Evolutionary conservation across 2,797 vertebrate species (phyloP).

Genomic region (Masticophis lateralis): DNA sequence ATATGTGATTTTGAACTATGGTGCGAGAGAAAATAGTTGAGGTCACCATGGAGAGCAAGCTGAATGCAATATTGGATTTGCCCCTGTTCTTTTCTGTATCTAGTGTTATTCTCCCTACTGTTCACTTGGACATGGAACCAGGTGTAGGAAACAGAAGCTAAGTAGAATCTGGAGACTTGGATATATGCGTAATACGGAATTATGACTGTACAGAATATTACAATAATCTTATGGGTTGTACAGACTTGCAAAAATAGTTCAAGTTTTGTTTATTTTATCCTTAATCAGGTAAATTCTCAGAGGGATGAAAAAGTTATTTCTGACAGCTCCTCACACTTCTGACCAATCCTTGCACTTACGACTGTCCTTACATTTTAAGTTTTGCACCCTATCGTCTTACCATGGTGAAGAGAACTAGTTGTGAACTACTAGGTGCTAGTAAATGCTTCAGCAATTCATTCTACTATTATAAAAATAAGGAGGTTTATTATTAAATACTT

Average conservation of each 20-base stretch:
- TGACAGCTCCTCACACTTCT: too few species aligned
- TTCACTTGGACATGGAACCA: background rate
- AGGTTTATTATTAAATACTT: background rate
- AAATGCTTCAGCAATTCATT: background rate
- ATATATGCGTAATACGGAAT: background rate
- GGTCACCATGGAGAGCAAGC: background rate
- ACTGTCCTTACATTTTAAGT: too few species aligned
- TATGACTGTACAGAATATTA: background rate
- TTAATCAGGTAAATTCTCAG: background rate
- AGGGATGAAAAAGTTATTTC: too few species aligned
- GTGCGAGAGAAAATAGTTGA: background rate
- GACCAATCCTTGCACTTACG: too few species aligned
- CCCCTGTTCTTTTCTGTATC: background rate
- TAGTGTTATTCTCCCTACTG: background rate
- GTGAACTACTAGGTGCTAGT: too few species aligned
- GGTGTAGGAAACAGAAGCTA: background rate
- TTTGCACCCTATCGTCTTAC: too few species aligned
- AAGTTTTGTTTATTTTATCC: background rate
- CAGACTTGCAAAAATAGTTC: background rate
- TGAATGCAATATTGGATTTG: background rate
- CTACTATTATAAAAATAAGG: background rate
- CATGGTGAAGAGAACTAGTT: too few species aligned
- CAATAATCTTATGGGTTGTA: background rate
- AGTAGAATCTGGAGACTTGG: background rate
- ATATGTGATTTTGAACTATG: background rate